Conservation (phyloP, 1,140 invertebrate genomes). For the Hestina assimilis region DNA sequence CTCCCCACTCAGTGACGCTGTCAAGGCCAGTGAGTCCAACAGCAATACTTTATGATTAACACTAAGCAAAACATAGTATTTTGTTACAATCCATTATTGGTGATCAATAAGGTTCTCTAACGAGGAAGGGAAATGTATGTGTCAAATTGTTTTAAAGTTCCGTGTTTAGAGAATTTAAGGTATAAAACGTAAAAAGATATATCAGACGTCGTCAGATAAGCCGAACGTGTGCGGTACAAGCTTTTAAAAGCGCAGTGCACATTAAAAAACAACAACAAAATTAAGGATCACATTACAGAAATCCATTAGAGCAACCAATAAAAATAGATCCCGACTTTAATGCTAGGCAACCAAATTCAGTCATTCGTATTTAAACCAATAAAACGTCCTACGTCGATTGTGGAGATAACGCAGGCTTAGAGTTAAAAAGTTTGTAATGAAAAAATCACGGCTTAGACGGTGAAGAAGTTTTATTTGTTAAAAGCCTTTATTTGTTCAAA, state of each 20-base stretch:
- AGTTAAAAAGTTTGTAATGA: not conserved
- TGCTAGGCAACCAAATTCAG: conserved; percentile 54
- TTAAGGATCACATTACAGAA: conserved; percentile 73
- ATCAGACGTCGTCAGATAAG: conserved; percentile 41
- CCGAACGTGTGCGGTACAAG: conserved; percentile 50
- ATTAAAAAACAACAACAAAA: conserved; percentile 61
- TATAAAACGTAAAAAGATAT: conserved; percentile 33
- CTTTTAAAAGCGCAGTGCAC: conserved; percentile 46
- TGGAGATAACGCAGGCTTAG: conserved; percentile 25
- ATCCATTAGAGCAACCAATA: conserved; percentile 71
- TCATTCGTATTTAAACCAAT: conserved; percentile 42
- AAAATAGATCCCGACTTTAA: conserved; percentile 64
- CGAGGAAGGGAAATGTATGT: not conserved
- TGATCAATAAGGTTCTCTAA: too few species aligned
- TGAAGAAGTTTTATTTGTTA: not conserved
- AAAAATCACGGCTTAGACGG: not conserved
- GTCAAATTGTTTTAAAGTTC: not conserved
- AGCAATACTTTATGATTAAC: too few species aligned
- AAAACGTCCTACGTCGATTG: conserved; percentile 45
- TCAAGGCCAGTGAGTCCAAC: too few species aligned
- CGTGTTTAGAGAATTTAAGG: not conserved
- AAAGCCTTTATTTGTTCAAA: too few species aligned
- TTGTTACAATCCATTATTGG: too few species aligned
- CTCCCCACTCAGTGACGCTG: too few species aligned
- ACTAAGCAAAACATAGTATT: too few species aligned